Conservation (phyloP, 2,888 invertebrate genomes). For the Drosophila robusta region DNA sequence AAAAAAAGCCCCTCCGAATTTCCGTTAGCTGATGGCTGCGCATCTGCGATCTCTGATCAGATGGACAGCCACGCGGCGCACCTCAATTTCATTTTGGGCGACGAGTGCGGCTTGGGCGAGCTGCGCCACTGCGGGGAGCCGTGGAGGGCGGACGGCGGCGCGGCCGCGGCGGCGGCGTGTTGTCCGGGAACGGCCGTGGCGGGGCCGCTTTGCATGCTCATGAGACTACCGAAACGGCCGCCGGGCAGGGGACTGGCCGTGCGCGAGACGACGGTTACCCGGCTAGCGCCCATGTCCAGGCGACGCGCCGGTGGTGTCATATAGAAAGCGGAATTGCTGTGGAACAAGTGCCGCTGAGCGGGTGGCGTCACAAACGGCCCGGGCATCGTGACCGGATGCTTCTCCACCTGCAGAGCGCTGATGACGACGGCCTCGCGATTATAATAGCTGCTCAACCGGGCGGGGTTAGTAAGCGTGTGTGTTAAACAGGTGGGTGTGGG, state of each 20-base stretch:
- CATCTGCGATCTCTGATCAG: slow-evolving; percentile 16
- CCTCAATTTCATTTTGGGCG: slow-evolving; percentile 97
- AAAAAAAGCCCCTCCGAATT: background rate
- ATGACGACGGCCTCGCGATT: slow-evolving; percentile 96
- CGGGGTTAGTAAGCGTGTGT: slow-evolving; percentile 41
- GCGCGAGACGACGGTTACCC: slow-evolving; percentile 73
- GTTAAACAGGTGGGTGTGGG: slow-evolving; percentile 1
- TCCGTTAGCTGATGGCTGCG: slow-evolving; percentile 46
- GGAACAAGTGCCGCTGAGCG: slow-evolving; percentile 87
- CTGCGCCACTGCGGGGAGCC: slow-evolving; percentile 87
- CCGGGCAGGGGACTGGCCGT: slow-evolving; percentile 87
- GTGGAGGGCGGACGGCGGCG: slow-evolving; percentile 68
- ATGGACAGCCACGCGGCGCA: slow-evolving; percentile 78
- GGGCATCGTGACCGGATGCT: slow-evolving; percentile 95
- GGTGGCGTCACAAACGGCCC: slow-evolving; percentile 92
- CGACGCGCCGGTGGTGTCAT: slow-evolving; percentile 90
- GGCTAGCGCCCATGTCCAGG: slow-evolving; percentile 83
- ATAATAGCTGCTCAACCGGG: slow-evolving; percentile 89
- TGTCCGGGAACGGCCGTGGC: slow-evolving; percentile 47
- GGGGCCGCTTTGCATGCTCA: slow-evolving; percentile 87
- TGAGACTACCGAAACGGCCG: slow-evolving; percentile 87
- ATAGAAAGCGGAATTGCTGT: slow-evolving; percentile 88
- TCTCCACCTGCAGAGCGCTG: slow-evolving; percentile 96
- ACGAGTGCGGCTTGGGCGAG: slow-evolving; percentile 90
- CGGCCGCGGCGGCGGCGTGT: slow-evolving; percentile 14